Conservation (phyloP, 2,113 vertebrate genomes). For the Probosciger aterrimus region DNA sequence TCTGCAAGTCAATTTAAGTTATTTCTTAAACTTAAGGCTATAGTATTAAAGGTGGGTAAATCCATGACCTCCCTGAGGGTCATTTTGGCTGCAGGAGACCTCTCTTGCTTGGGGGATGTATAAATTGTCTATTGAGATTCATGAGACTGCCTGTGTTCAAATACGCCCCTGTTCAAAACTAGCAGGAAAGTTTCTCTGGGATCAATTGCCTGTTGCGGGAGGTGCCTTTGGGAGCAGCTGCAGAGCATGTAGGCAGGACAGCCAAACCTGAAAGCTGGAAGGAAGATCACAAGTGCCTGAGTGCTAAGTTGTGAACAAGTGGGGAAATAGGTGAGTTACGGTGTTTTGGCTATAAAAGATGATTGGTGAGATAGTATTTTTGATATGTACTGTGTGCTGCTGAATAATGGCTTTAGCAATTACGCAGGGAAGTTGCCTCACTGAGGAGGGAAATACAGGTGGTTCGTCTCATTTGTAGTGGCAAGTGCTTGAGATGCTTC, state of each 20-base stretch:
- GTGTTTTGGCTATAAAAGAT: neutral
- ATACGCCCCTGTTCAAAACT: neutral
- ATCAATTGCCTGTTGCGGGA: neutral
- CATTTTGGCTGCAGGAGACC: neutral
- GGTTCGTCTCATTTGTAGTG: accelerated
- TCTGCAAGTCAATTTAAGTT: neutral
- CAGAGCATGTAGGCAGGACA: too few relatives aligned
- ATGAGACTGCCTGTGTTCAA: neutral
- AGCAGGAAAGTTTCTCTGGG: neutral
- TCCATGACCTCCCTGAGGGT: neutral
- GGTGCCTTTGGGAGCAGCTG: neutral
- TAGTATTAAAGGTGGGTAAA: neutral
- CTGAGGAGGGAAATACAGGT: neutral
- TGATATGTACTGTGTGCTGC: accelerated
- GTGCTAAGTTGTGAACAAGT: neutral
- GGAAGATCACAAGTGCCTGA: neutral
- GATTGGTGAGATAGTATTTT: neutral
- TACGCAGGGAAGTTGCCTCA: accelerated
- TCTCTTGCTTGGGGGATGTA: neutral
- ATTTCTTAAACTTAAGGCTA: neutral
- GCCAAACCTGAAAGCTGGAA: neutral
- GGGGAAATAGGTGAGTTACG: neutral
- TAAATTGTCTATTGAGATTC: neutral
- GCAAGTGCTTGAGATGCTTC: neutral
- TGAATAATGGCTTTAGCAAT: neutral